These are phyloP conservation scores for Tachycineta bicolor DNA, from an alignment of 2,113 vertebrate genomes.

Conservation along the genomic window DNA sequence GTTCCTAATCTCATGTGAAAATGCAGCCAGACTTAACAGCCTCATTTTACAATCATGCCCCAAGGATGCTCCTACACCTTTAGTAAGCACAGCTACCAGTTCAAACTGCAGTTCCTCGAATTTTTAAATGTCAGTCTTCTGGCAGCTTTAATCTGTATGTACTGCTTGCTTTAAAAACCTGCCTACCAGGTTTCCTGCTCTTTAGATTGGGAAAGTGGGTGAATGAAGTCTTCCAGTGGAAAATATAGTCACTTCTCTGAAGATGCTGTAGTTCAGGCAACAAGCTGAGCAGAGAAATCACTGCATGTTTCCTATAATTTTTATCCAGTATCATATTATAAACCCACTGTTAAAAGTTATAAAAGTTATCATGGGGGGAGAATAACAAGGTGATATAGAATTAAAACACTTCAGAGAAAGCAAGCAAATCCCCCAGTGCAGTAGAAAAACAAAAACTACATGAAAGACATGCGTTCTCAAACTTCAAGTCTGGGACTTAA, in stretches of 20 bases:
- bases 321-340: background rate
- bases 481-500: background rate
- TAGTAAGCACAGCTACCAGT: background rate
- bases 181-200: background rate
- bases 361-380: background rate
- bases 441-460: background rate
- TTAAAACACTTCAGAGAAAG: background rate
- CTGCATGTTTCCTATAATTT: background rate
- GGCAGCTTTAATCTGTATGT: background rate
- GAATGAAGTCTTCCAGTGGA: background rate
- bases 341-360: background rate
- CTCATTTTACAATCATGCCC: background rate
- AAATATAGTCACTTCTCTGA: background rate
- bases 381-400: background rate
- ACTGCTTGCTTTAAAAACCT: background rate
- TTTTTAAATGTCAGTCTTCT: background rate
- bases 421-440: background rate
- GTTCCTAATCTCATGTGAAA: accelerated
- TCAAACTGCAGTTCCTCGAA: background rate
- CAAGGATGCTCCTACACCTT: background rate
- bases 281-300: background rate
- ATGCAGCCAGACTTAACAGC: background rate
- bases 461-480: background rate
- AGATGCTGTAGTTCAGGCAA: background rate
- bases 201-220: background rate